A percentile compares a stretch with the other conserved stretches of the same genome.
Conservation (phyloP, 2,888 invertebrate species). For the Ectemnius lituratus region DNA sequence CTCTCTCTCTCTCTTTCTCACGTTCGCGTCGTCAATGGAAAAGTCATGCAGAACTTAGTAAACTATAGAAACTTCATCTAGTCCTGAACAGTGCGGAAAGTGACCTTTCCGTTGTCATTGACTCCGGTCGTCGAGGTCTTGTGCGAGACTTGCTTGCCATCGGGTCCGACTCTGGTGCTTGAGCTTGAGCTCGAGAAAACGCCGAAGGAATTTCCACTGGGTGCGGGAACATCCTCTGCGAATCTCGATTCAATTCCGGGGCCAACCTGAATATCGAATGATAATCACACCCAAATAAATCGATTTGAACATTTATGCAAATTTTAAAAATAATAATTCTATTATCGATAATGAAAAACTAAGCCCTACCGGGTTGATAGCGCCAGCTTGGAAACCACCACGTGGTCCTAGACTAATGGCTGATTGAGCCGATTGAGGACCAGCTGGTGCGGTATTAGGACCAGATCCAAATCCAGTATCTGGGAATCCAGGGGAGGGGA, state of each 20-base stretch:
- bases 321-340: too few relatives aligned
- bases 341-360: not conserved
- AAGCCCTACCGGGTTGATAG: conserved; percentile 66
- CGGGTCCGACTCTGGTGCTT: conserved; percentile 79
- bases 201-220: conserved; percentile 76
- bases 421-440: conserved; percentile 49
- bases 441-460: conserved; percentile 20
- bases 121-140: conserved; percentile 83
- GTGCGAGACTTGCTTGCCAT: conserved; percentile 81
- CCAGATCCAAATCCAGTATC: conserved; percentile 10
- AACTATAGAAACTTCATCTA: conserved; percentile 46
- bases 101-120: conserved; percentile 87
- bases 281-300: too few relatives aligned
- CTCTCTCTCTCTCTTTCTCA: not conserved
- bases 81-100: conserved; percentile 80
- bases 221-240: conserved; percentile 60
- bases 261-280: conserved; percentile 49
- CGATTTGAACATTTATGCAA: too few relatives aligned
- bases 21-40: not conserved
- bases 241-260: conserved; percentile 71
- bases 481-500: conserved; percentile 4
- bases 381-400: conserved; percentile 66
- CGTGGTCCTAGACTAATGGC: conserved; percentile 62
- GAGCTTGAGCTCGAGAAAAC: conserved; percentile 84
- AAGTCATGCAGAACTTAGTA: not conserved